These are phyloP conservation scores for Eulemur coronatus DNA, from an alignment of 2,797 vertebrate genomes.

Conservation along the genomic window DNA sequence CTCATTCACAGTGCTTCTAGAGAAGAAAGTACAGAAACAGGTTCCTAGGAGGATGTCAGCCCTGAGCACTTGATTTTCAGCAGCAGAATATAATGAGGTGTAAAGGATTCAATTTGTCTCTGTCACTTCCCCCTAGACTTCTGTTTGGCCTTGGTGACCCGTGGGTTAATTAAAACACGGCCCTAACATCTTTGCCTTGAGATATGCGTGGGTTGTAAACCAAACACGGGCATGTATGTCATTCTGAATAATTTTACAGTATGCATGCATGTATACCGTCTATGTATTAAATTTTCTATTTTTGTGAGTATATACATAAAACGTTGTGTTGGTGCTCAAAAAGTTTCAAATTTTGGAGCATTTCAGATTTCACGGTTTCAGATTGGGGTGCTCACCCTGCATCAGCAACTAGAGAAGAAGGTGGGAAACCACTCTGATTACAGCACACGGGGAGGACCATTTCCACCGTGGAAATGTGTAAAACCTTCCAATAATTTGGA, in stretches of 20 bases:
- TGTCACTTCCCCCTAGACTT: constrained; percentile 24
- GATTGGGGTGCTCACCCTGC: neutral
- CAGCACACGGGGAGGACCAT: neutral
- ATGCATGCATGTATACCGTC: neutral
- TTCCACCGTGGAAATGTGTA: neutral
- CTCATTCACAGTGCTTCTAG: neutral
- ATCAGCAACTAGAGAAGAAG: neutral
- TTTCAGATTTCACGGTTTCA: neutral
- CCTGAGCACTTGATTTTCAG: neutral
- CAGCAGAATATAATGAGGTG: neutral
- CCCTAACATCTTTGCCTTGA: neutral
- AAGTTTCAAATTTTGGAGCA: neutral
- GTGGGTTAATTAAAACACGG: constrained; percentile 45
- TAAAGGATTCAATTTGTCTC: constrained; percentile 13
- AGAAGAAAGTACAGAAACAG: neutral
- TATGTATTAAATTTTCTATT: neutral
- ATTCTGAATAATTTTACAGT: neutral
- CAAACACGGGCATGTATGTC: neutral
- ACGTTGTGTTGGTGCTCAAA: neutral
- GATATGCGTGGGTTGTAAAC: neutral
- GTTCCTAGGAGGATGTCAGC: neutral
- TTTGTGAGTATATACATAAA: neutral
- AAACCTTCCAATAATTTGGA: neutral
- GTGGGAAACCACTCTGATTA: neutral
- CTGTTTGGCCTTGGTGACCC: neutral